Conservation (phyloP, 2,797 vertebrate genomes). For the Pangasius djambal region DNA sequence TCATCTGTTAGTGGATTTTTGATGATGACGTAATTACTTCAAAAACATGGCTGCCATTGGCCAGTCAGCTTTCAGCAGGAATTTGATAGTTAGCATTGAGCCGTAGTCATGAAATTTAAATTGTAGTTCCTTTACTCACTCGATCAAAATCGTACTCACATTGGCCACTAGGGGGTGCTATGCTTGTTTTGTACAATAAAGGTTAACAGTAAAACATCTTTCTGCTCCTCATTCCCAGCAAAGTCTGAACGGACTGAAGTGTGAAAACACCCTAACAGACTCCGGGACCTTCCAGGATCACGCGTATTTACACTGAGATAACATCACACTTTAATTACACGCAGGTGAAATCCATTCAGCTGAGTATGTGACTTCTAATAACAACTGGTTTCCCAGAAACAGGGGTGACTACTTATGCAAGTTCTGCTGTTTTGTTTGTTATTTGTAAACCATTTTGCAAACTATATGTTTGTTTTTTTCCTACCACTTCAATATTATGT, state of each 20-base stretch:
- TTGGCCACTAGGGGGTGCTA: no score
- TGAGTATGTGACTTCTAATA: neutral
- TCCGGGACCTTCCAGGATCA: neutral
- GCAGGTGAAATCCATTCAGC: neutral
- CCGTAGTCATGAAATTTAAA: neutral
- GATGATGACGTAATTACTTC: neutral
- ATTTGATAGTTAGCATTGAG: neutral
- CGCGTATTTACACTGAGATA: neutral
- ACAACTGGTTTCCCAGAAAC: neutral
- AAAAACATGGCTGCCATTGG: neutral
- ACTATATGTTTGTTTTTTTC: neutral
- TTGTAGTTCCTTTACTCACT: neutral
- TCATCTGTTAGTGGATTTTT: neutral
- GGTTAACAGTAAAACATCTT: neutral
- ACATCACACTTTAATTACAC: neutral
- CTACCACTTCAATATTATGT: neutral
- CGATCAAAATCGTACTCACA: neutral
- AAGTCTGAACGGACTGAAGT: no score
- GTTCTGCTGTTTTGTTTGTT: neutral
- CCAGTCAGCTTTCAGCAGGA: neutral
- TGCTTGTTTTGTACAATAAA: neutral
- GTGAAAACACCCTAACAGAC: neutral
- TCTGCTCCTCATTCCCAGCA: neutral
- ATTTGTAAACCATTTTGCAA: neutral
- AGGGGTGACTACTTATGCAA: neutral